Base-by-base conservation (phyloP, 2,113 vertebrate species). In the Herpetotheres cachinnans region DNA sequence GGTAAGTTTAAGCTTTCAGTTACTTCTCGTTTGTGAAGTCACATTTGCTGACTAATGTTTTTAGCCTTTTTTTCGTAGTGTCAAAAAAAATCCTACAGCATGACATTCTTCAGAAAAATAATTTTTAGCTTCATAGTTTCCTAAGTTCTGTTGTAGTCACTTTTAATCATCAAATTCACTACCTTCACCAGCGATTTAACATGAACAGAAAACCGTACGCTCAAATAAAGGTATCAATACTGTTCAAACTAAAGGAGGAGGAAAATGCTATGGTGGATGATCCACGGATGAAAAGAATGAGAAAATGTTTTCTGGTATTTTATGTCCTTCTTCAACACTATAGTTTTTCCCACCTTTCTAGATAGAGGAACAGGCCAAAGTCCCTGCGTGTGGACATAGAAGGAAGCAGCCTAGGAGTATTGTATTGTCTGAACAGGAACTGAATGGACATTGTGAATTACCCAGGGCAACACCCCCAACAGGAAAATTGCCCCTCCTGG, bases 21-120 rank as follows among this genome's bases (percentile, higher is more conserved):
- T 91, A 97, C 94, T 97, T 96, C 95, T 96, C 96, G 97, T 97
- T 97, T 96, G 93, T 96, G 94, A 97, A 96, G 85, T 95, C 92
- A 95, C 54, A 62, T 93, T 94, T 96, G 74, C 82, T 95, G 77
- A 72, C 83, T 94, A 93, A 96, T 94, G 96, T 93, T 72, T 72
- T 96, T 77, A 62, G 70, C 70, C 79, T 58, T 76, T 50, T 89
- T 55, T 50, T 47, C 66, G 10, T 25, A 27, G 47, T 67, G 54
- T 96, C 91, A 96, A 96, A 97, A 94, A 96, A 91, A 95, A n/a
- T 83, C 61, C 78, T 84, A 56, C 46, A 91, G 55, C 89, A 91
- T 84, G 72, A 85, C 82, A 50, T 59, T 95, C 80, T 93, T 62
- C n/a, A n/a, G n/a, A n/a, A n/a, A 93, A 95, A 77, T 59, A 58